Evolutionary conservation across 1,140 invertebrate genomes (phyloP), one percentile per base, ranked within the genome.

Genomic region (Pygmarrhopalites habei): DNA sequence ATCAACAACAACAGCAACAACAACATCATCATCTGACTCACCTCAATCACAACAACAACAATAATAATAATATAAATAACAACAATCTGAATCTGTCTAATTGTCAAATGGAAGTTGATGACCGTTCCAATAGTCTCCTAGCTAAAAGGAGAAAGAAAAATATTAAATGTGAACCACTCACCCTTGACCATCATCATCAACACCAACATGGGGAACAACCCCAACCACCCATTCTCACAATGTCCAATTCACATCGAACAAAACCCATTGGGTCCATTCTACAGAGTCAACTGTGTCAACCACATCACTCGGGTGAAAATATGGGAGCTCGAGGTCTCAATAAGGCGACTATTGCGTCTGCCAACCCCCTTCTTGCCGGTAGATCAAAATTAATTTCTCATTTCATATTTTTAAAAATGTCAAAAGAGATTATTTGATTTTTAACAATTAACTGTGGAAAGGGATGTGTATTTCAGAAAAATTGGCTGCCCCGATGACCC

Each of bases 311-410:
- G 32, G 51, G 49, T 58, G 39, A 62, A 69, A 52, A 47, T 44
- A 61, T 62, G 62, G 55, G 55, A 67, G 62, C 60, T 57, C 65
- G 55, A 67, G 62, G 62, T 57, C 65, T 64, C 61, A 70, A 86
- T 58, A 70, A 86, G 86, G 77, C 85, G 72, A 88, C 86, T 60
- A 89, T 90, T 53, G 87, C 87, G 1, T 86, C 87, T 0, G 85
- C 85, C 17, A 90, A 90, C 75, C 88, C 88, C 32, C 77, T 90
- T 44, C 77, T 90, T 64, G 88, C 88, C 74, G 82, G 82, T 84
- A 73, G 73, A 32, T 30, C 7, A n/a, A 41, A 35, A n/a, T 39
- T 52, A 5, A 14, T 53, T 28, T 23, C 3, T 12, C 12, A 53
- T 10, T 26, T 12, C 51, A 14, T 53, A 25, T 5, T 30, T 53